A percentile compares a stretch with the other conserved stretches of the same genome.
These are phyloP conservation scores for Phortica magna DNA, from an alignment of 2,888 invertebrate genomes.

Conservation along the genomic window DNA sequence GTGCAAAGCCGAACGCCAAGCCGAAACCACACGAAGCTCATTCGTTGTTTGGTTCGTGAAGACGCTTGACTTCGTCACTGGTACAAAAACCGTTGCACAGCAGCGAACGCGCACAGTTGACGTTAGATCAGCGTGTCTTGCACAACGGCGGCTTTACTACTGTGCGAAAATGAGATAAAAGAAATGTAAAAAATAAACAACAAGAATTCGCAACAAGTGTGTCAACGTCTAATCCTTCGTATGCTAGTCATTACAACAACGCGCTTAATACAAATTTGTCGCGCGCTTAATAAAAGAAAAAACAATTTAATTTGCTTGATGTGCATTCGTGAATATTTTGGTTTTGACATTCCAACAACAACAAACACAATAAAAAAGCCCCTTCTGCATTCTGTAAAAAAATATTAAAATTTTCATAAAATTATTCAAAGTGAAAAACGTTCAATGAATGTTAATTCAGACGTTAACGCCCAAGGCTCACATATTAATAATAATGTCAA, in stretches of 20 bases:
- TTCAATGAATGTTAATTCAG: constrained; percentile 18
- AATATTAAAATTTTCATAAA: not conserved
- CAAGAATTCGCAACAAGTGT: constrained; percentile 31
- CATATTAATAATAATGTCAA: not conserved
- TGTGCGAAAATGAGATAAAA: not conserved
- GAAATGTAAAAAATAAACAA: not conserved
- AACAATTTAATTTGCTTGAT: not conserved
- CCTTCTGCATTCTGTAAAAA: too few relatives aligned
- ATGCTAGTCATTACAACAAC: not conserved
- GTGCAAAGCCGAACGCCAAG: not conserved
- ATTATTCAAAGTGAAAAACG: not conserved
- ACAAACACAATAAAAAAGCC: not conserved
- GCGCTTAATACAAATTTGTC: not conserved
- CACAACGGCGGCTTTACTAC: not conserved
- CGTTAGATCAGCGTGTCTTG: constrained; percentile 44
- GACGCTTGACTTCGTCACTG: too few relatives aligned
- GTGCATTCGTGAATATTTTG: too few relatives aligned
- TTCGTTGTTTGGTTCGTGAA: not conserved
- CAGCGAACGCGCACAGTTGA: constrained; percentile 41
- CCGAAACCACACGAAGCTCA: not conserved
- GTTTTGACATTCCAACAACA: too few relatives aligned
- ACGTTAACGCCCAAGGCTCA: not conserved
- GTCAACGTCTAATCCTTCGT: not conserved
- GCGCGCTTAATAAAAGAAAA: not conserved
- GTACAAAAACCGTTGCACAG: constrained; percentile 19